Conservation (phyloP, 2,888 invertebrate genomes). For the Caenorhabditis sp. region DNA sequence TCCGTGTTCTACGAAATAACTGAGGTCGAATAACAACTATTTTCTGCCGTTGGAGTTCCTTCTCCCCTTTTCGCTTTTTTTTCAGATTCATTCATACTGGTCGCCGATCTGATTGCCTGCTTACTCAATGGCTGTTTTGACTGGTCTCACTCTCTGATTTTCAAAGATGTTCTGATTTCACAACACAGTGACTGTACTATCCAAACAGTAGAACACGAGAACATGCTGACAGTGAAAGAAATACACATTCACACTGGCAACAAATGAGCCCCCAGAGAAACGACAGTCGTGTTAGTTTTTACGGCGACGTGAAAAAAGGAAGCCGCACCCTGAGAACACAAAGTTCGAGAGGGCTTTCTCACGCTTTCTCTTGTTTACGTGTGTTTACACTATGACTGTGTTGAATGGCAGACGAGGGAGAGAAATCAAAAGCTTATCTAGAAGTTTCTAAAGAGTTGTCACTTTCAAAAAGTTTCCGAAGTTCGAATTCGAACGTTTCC, state of each 20-base stretch:
- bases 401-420: neutral
- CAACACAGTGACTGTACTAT: neutral
- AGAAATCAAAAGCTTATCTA: slow-evolving; percentile 39
- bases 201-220: slow-evolving; percentile 32
- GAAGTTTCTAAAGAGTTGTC: slow-evolving; percentile 18
- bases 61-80: neutral
- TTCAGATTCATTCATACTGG: slow-evolving; percentile 1
- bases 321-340: slow-evolving; percentile 59
- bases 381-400: slow-evolving; percentile 50
- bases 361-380: slow-evolving; percentile 41
- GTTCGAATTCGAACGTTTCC: slow-evolving; percentile 39
- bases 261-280: slow-evolving; percentile 24
- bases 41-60: neutral
- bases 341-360: slow-evolving; percentile 62
- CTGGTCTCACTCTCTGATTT: slow-evolving; percentile 23
- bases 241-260: slow-evolving; percentile 17
- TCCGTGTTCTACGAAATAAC: slow-evolving; percentile 25
- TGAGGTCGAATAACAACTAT: neutral
- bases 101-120: neutral
- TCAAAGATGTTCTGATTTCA: slow-evolving; percentile 39
- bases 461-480: slow-evolving; percentile 13
- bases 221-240: neutral
- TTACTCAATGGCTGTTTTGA: neutral
- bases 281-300: slow-evolving; percentile 34
- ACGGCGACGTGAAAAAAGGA: slow-evolving; percentile 46